These are phyloP conservation scores for Sinocyclocheilus maitianheensis DNA, from an alignment of 2,113 vertebrate genomes.

Conservation along the genomic window DNA sequence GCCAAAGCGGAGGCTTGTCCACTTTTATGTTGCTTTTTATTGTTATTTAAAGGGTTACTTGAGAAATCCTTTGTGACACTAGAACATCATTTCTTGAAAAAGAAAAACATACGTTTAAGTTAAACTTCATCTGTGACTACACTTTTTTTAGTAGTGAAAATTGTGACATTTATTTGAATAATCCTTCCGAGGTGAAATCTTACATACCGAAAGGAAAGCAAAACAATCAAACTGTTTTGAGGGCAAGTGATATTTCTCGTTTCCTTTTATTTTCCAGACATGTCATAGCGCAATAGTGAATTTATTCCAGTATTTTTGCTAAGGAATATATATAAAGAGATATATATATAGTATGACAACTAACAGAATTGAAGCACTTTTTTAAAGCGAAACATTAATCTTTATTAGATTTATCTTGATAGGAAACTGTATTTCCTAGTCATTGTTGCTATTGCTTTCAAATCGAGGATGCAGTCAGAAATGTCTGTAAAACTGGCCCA, in stretches of 20 bases:
- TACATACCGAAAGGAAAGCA: constrained; percentile 61
- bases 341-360: constrained; percentile 73
- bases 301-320: constrained; percentile 75
- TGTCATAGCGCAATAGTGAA: constrained; percentile 72
- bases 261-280: constrained; percentile 62
- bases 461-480: constrained; percentile 28
- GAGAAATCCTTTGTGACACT: constrained; percentile 75
- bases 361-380: constrained; percentile 80
- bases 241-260: constrained; percentile 62
- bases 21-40: constrained; percentile 66
- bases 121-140: constrained; percentile 76
- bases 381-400: constrained; percentile 72
- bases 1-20: constrained; percentile 86
- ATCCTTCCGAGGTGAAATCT: constrained; percentile 64
- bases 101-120: constrained; percentile 61
- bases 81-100: constrained; percentile 74
- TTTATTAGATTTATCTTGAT: constrained; percentile 64
- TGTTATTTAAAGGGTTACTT: constrained; percentile 79
- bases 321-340: constrained; percentile 72
- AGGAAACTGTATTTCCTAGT: constrained; percentile 50
- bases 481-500: constrained; percentile 27
- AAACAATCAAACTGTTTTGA: constrained; percentile 70
- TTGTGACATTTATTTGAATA: constrained; percentile 73
- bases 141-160: constrained; percentile 67
- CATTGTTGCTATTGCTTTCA: constrained; percentile 24